phyloP scores from a whole-genome alignment of 2,797 vertebrate species.

The Thaleichthys pacificus region DNA sequence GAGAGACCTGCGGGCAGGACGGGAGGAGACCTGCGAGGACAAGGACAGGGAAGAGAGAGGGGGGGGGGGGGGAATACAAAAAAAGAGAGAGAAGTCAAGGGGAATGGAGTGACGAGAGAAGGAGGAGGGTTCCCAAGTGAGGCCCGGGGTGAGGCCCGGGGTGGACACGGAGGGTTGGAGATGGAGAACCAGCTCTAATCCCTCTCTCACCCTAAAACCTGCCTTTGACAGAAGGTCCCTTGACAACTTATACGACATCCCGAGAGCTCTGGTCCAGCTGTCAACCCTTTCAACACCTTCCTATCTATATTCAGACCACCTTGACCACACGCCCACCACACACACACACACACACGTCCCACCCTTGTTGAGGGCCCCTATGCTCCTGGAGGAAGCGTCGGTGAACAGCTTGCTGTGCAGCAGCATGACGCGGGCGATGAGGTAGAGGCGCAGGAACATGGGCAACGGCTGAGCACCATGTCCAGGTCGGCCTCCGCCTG shows the following conservation, averaged over 20 bases:
- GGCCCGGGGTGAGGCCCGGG: too few relatives aligned
- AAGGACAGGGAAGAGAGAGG: constrained; percentile 37
- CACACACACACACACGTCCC: too few relatives aligned
- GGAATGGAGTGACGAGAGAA: neutral
- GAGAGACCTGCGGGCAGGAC: too few relatives aligned
- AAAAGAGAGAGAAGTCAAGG: constrained; percentile 31
- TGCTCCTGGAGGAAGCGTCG: constrained; percentile 98
- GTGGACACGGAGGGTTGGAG: neutral
- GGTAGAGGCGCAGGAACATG: constrained; percentile 99
- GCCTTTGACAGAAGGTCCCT: too few relatives aligned
- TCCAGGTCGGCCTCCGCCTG: constrained; percentile 94
- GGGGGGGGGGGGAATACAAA: constrained; percentile 28
- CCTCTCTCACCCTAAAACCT: neutral
- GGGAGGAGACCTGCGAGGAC: too few relatives aligned
- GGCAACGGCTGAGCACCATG: constrained; percentile 94
- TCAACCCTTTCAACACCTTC: neutral
- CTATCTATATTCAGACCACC: neutral
- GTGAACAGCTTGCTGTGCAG: constrained; percentile 99
- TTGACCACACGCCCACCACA: too few relatives aligned
- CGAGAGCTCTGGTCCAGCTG: neutral
- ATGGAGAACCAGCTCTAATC: neutral
- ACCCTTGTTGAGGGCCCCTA: constrained; percentile 96
- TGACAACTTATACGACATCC: too few relatives aligned
- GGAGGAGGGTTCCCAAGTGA: neutral
- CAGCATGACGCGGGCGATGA: constrained; percentile 99